Base-by-base conservation (phyloP, 2,113 vertebrate species). In the Muntiacus reevesi region DNA sequence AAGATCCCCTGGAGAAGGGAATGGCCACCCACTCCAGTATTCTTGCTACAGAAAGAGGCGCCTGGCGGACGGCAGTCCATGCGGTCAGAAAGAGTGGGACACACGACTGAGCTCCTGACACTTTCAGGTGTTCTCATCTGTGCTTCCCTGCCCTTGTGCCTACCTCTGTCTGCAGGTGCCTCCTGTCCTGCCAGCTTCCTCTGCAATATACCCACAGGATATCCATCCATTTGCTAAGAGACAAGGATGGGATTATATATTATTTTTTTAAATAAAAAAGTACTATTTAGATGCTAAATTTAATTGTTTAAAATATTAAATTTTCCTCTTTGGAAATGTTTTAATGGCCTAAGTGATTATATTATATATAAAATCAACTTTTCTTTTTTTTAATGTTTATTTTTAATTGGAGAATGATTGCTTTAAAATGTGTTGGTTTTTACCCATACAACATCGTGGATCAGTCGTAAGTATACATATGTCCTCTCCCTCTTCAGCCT, bases 31-130 rank as follows among this genome's bases (percentile, higher is more conserved):
- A 76, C 12, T 27, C 23, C 12, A 14, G 6, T 76, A 76, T 14
- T 43, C 71, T 76, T 76, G 71, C 71, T 43, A 23, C 12, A 14
- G 71, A 76, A 43, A 14, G 71, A 27, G 23, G 71, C 43, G 12
- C 36, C 23, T 76, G 71, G 71, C 1, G 0, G 12, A 11, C 71
- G 15, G 40, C 40, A 76, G 23, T 14, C 40, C 71, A 76, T 4
- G 12, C 23, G 6, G 40, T 40, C 71, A 76, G 11, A 76, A 76
- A 43, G 71, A 40, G 36, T 14, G 12, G 40, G 15, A 17, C 23
- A 7, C 2, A 7, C 1, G 2, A 4, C 71, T 43, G 71, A 43
- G 40, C 21, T 7, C 2, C 3, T 14, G 2, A 43, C 71, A 15
- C 23, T 43, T 43, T 6, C 21, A 27, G 5, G 4, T 45, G 40